Evolutionary conservation across 2,797 vertebrate species (phyloP), one percentile per base, ranked within the genome.

Genomic region (Trachops cirrhosus): DNA sequence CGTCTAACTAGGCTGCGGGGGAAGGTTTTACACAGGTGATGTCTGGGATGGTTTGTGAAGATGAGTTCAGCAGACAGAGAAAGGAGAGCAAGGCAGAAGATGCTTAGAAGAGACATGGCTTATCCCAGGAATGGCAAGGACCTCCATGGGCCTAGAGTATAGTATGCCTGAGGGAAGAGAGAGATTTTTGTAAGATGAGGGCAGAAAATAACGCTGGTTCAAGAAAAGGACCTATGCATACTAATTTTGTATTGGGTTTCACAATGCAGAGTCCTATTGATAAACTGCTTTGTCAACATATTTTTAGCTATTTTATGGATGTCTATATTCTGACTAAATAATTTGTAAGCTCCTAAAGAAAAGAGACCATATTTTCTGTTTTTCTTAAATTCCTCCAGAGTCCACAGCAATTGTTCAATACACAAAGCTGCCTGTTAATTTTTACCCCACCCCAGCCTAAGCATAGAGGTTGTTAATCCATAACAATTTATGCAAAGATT

Each of bases 361-460:
- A 15, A 91, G 39, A 48, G 16, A 73, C 7, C 19, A 21, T 39
- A 88, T 41, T 89, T 85, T 83, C 46, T 50, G 8, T 46, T 64
- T 93, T 85, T 57, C 52, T 80, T 73, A 90, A 48, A 86, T 77
- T 87, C 50, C 34, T 95, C 86, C 50, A 52, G 57, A 82, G 67
- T 91, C 52, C 41, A 89, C 3, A 92, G 83, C 54, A 95, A 93
- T 37, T 86, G 77, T 48, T 87, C 24, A 91, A 87, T 89, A 93
- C 64, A 84, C 48, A 71, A 90, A 94, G 16, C 9, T 86, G 50
- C 19, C 10, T 93, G 15, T 94, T 92, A 68, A 73, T 84, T 93
- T 94, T 73, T 34, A 50, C 1, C 4, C 6, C 1, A 64, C 11
- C 10, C 19, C 48, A 93, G 48, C 29, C 52, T 87, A 46, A 94